These are phyloP conservation scores for Dasyprocta punctata DNA, from an alignment of 2,113 vertebrate genomes.

Conservation along the genomic window DNA sequence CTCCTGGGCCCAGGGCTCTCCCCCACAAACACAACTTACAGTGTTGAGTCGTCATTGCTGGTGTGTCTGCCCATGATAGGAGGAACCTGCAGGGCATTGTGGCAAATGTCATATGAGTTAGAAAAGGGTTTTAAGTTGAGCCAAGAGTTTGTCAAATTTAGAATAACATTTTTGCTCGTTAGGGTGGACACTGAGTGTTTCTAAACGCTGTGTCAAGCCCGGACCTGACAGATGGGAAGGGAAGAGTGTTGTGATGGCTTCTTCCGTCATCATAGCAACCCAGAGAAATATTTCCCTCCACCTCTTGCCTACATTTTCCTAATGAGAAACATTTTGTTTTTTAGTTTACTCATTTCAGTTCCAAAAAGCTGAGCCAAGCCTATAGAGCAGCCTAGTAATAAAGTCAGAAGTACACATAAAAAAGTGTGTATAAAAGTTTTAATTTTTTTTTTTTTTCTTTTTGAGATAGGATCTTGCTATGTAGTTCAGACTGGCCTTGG, in stretches of 20 bases:
- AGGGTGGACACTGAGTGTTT: constrained; percentile 76
- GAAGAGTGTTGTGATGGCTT: constrained; percentile 74
- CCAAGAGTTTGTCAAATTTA: constrained; percentile 83
- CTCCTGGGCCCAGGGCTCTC: background rate
- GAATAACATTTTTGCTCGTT: constrained; percentile 76
- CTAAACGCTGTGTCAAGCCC: constrained; percentile 78
- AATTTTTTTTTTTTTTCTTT: background rate
- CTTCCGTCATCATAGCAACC: constrained; percentile 71
- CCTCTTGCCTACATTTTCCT: constrained; percentile 20
- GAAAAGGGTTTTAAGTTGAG: constrained; percentile 82
- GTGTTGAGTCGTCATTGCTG: background rate
- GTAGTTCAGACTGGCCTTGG: too few species aligned
- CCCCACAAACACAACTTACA: background rate
- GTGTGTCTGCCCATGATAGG: constrained; percentile 54
- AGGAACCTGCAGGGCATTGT: constrained; percentile 62
- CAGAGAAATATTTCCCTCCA: constrained; percentile 71
- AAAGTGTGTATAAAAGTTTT: background rate
- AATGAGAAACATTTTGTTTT: constrained; percentile 61
- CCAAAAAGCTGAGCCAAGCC: background rate
- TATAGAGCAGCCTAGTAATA: background rate
- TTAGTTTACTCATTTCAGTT: constrained; percentile 40
- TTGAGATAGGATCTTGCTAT: background rate
- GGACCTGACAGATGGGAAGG: constrained; percentile 79
- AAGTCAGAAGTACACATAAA: background rate
- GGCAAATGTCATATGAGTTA: constrained; percentile 77